Base-by-base conservation (phyloP, 2,888 invertebrate species). In the Augochlorella aurata region DNA sequence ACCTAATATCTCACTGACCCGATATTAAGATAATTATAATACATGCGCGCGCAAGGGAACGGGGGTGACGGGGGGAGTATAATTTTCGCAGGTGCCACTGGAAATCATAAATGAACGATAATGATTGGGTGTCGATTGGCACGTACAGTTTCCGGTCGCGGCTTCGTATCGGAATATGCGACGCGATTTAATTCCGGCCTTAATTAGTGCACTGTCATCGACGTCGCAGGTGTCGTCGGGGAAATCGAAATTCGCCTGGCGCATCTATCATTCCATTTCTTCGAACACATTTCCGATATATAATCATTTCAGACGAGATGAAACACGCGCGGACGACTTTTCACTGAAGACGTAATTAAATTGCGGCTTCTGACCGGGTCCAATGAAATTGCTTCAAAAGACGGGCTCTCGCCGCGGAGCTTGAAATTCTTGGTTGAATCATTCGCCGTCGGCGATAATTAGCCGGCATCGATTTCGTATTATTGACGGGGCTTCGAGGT, bases 91-190 rank as follows among this genome's bases (percentile, higher is more conserved):
- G 18, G 63, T n/a, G n/a, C 8, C 10, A 44, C n/a, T 29, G 70
- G 70, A 24, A 45, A 50, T 54, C 69, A 45, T 69, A 63, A 66
- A 81, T 66, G 66, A 66, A 50, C 54, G 69, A 44, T 58, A 47
- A n/a, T 18, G 66, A 78, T 81, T 70, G 70, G 54, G 29, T 71
- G 79, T 81, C 74, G 79, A 74, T 63, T 71, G 79, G 63, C 38
- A 49, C 47, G n/a, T 69, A 65, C 38, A 73, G 77, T 77, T 73
- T 77, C 29, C 18, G 24, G 50, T 61, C 63, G 47, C 61, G 54
- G 65, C 69, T 58, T 58, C 24, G 65, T 65, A 24, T 67, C 50
- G 71, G 74, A 74, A 61, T 70, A 65, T n/a, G 50, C 45, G 58
- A 18, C 65, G 65, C n/a, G 63, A 71, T 78, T 74, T 71, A 74